Conservation (phyloP, 2,797 vertebrate species). For the Tokudaia tokunoshimensis region DNA sequence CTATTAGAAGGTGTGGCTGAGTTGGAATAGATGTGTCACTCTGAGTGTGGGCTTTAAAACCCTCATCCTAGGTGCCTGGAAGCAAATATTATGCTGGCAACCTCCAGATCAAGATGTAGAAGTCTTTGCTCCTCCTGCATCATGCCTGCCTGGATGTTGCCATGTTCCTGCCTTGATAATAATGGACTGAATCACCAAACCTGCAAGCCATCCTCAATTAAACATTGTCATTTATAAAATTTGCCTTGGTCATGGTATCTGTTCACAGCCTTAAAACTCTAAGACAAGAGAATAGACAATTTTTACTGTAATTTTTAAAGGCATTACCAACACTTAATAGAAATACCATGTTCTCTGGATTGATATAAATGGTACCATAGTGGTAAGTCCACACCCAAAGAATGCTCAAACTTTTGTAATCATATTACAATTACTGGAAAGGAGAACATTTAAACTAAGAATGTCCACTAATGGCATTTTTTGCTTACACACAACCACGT, state of each 20-base stretch:
- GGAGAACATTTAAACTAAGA: neutral
- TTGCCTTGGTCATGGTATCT: neutral
- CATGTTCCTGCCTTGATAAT: neutral
- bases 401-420: neutral
- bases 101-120: neutral
- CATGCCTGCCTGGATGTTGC: neutral
- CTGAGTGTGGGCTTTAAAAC: neutral
- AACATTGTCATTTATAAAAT: neutral
- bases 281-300: neutral
- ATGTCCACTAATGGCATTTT: neutral
- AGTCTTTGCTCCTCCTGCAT: neutral
- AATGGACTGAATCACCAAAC: neutral
- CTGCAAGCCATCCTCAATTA: neutral
- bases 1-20: neutral
- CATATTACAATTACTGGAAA: neutral
- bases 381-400: neutral
- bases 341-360: neutral
- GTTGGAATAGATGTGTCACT: neutral
- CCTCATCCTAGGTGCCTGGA: neutral
- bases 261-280: neutral
- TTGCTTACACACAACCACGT: neutral
- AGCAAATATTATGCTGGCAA: neutral
- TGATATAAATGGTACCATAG: neutral
- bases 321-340: neutral
- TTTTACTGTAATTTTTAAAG: neutral